A percentile compares a stretch with the other conserved stretches of the same genome.
phyloP scores from a whole-genome alignment of 2,888 invertebrate species.

The Reticulitermes lucifugus region DNA sequence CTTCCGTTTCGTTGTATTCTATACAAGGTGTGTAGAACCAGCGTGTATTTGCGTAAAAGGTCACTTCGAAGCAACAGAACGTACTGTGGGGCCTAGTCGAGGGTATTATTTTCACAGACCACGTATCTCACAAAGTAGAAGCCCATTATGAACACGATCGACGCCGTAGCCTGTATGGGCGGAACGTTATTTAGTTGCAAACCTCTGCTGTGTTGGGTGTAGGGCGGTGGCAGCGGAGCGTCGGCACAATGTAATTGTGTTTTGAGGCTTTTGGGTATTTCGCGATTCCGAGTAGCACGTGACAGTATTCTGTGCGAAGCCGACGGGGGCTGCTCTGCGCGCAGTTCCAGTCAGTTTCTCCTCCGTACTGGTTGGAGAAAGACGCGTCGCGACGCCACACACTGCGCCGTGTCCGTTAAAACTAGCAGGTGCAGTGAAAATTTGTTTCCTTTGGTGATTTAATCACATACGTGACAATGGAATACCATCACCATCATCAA shows the following conservation, averaged over 20 bases:
- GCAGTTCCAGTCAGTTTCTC: conserved; percentile 23
- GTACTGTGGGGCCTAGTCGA: no score
- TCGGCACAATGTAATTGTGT: background rate
- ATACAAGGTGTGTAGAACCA: no score
- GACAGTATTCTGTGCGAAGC: background rate
- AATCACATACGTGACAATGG: background rate
- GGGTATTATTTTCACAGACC: no score
- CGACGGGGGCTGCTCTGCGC: background rate
- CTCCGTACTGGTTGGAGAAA: conserved; percentile 15
- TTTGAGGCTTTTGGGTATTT: background rate
- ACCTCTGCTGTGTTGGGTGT: background rate
- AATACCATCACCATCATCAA: conserved; percentile 23
- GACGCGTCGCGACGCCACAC: conserved; percentile 32
- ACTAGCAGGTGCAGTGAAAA: background rate
- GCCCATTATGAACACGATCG: no score
- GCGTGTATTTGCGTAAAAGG: no score
- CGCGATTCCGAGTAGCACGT: background rate
- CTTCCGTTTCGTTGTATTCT: no score
- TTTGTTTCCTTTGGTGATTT: background rate
- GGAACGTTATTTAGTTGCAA: no score
- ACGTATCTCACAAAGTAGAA: no score
- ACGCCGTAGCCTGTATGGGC: no score
- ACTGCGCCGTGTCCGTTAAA: background rate
- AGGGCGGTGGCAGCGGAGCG: background rate
- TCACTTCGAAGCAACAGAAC: no score